Evolutionary conservation across 2,113 vertebrate genomes (phyloP), one percentile per base, ranked within the genome.

Genomic region (Cinclus mexicanus): DNA sequence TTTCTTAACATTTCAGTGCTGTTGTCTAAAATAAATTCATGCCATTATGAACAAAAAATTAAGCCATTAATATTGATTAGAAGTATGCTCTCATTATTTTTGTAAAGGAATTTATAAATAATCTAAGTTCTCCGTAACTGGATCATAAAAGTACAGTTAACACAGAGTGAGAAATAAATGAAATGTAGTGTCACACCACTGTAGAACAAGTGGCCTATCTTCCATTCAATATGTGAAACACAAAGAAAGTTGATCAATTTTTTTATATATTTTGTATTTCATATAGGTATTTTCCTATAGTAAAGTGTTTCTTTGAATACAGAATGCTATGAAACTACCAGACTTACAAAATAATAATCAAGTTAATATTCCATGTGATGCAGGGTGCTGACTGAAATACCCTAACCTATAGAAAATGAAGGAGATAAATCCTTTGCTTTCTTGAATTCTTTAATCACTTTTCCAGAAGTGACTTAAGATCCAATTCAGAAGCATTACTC

Each of bases 161-260:
- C 52, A 55, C 42, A 83, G 46, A 80, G 20, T 53, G 83, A 81
- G 60, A 76, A 82, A 56, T n/a, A 49, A 57, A 87, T 83, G 74
- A 95, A 95, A 95, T 57, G 44, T 87, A 94, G 83, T 44, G 59
- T 76, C 75, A 74, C 82, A 77, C 28, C 80, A 31, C 75, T 92
- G 87, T 29, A 78, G 41, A 93, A 90, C 63, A 94, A 83, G 83
- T 50, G 76, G 52, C 83, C 81, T 86, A 72, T 56, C 52, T 63
- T 74, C 78, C 61, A 39, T 52, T 60, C 56, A 82, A 21, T 61
- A 29, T 59, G 86, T 83, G 82, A 87, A 89, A 95, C 44, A 79
- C 6, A 50, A 90, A 76, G 56, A 50, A 83, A 41, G 57, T 74
- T 85, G 81, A 67, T 21, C 21, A 22, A 14, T 76, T 87, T 46